A percentile compares a stretch with the other conserved stretches of the same genome.
phyloP scores from a whole-genome alignment of 2,888 invertebrate genomes.

The Oithona nana region DNA sequence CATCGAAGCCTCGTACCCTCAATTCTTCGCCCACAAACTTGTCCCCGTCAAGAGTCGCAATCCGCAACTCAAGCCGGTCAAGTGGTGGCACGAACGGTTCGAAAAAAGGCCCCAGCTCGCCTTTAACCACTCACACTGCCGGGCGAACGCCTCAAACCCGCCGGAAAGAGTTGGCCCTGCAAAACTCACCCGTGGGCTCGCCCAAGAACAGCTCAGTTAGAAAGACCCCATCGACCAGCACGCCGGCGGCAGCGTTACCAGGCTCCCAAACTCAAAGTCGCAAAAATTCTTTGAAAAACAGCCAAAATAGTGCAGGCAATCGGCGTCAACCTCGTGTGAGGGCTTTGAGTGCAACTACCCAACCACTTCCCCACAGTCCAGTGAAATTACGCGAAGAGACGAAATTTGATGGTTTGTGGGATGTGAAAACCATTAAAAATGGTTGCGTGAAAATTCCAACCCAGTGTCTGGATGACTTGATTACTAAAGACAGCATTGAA shows the following conservation, averaged over 20 bases:
- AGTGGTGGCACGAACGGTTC: neutral
- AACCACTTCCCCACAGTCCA: neutral
- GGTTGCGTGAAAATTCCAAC: constrained; percentile 1
- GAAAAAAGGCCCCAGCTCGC: neutral
- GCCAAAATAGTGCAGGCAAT: neutral
- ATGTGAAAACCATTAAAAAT: constrained; percentile 7
- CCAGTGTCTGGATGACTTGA: constrained; percentile 4
- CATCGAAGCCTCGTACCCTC: neutral
- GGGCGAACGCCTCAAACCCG: constrained; percentile 6
- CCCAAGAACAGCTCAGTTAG: neutral
- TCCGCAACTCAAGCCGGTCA: neutral
- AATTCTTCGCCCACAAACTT: neutral
- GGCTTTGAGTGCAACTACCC: neutral
- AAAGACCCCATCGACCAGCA: neutral
- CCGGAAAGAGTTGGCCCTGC: constrained; percentile 3
- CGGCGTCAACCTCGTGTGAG: neutral
- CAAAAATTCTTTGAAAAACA: neutral
- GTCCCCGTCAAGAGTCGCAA: neutral
- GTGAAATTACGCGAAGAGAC: neutral
- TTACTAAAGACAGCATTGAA: constrained; percentile 6
- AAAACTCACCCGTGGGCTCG: neutral
- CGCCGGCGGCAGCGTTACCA: neutral
- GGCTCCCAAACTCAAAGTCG: neutral
- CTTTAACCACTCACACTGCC: neutral
- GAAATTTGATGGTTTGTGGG: constrained; percentile 13